Conservation (phyloP, 2,797 vertebrate species). For the Morelia viridis region DNA sequence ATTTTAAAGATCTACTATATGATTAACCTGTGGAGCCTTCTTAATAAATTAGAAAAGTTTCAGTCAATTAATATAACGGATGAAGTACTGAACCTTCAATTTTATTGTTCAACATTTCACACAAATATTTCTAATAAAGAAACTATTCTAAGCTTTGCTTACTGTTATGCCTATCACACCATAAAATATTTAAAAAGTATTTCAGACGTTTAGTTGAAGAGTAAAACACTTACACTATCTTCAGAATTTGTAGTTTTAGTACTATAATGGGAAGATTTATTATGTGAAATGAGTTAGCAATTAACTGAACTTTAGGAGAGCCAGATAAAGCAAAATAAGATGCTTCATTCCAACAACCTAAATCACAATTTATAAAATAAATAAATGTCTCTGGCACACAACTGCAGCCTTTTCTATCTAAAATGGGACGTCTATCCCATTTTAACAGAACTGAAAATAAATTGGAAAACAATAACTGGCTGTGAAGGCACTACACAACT, state of each 20-base stretch:
- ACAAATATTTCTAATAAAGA: background rate
- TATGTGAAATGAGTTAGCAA: background rate
- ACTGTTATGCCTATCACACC: background rate
- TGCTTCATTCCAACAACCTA: background rate
- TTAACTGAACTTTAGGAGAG: background rate
- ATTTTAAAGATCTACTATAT: background rate
- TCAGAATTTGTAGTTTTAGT: background rate
- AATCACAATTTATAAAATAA: background rate
- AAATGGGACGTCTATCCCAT: background rate
- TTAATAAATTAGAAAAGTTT: background rate
- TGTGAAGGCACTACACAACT: constrained; percentile 30
- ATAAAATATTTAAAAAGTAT: background rate
- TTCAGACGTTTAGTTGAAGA: background rate
- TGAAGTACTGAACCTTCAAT: background rate
- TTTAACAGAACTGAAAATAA: constrained; percentile 6
- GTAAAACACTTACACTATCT: background rate
- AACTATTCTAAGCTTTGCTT: background rate
- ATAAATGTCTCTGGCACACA: background rate
- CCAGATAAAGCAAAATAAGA: background rate
- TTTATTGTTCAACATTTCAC: background rate
- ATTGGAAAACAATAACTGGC: constrained; percentile 3
- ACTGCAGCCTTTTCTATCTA: background rate
- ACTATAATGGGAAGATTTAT: background rate
- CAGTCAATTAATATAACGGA: background rate
- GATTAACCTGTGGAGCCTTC: background rate